Evolutionary conservation across 2,113 vertebrate species (phyloP).

Genomic region (Alexandromys fortis): DNA sequence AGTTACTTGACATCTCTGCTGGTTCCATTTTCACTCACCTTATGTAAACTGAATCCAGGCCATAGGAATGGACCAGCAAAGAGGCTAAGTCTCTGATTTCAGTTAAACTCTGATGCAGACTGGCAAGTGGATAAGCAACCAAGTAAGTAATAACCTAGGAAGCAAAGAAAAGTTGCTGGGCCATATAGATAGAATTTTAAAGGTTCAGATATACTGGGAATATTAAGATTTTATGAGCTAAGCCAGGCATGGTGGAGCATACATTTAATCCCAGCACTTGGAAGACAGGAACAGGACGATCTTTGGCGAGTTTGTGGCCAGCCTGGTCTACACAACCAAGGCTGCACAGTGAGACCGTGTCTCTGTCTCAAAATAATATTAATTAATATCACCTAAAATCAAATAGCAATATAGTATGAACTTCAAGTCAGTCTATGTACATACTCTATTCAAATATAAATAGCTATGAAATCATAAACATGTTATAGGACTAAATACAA

Average conservation of each 20-base stretch:
- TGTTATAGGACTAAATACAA: slow-evolving; percentile 56
- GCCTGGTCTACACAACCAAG: not conserved
- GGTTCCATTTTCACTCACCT: no score
- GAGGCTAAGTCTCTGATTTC: not conserved
- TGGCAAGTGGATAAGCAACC: not conserved
- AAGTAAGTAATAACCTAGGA: not conserved
- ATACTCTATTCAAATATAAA: slow-evolving; percentile 57
- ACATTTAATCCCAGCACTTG: not conserved
- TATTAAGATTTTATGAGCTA: slow-evolving; percentile 30
- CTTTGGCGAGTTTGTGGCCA: not conserved
- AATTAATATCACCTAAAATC: not conserved
- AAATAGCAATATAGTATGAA: not conserved
- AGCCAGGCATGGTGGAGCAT: not conserved
- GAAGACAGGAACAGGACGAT: not conserved
- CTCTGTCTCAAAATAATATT: not conserved
- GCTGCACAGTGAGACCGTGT: not conserved
- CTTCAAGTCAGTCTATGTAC: not conserved
- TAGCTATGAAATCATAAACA: slow-evolving; percentile 59
- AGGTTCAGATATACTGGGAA: slow-evolving; percentile 3
- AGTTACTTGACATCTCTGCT: not conserved
- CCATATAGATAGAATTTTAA: not conserved
- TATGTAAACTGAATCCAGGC: not conserved
- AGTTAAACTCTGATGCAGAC: not conserved
- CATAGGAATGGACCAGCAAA: not conserved
- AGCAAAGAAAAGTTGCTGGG: not conserved